phyloP scores from a whole-genome alignment of 2,888 invertebrate genomes.

The Caradrina clavipalpis region DNA sequence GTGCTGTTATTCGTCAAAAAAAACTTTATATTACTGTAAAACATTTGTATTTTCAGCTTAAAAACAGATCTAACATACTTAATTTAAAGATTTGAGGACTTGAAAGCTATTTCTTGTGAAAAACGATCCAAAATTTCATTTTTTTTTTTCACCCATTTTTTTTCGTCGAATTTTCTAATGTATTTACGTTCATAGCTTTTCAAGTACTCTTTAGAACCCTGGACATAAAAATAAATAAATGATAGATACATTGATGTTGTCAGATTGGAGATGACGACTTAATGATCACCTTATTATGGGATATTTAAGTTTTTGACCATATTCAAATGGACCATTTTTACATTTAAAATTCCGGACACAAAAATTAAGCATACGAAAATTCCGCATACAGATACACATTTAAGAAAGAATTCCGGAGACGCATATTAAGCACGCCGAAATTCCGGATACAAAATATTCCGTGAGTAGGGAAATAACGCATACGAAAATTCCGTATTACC shows the following conservation, averaged over 20 bases:
- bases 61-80: conserved; percentile 58
- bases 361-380: not conserved
- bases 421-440: no score
- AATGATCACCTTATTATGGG: not conserved
- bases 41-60: conserved; percentile 50
- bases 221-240: conserved; percentile 62
- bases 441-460: no score
- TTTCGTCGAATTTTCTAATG: not conserved
- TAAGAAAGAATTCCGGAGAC: no score
- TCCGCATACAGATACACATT: not conserved
- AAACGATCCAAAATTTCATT: not conserved
- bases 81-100: conserved; percentile 55
- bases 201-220: conserved; percentile 56
- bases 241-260: conserved; percentile 34
- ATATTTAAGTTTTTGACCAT: not conserved
- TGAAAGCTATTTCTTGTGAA: conserved; percentile 8
- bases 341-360: not conserved
- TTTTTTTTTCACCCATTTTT: conserved; percentile 11
- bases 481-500: no score
- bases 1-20: conserved; percentile 54
- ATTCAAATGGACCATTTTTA: not conserved
- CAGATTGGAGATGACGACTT: not conserved
- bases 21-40: conserved; percentile 54
- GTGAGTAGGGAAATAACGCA: no score
- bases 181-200: not conserved